Conservation (phyloP, 2,797 vertebrate genomes). For the Cossypha polioptera region DNA sequence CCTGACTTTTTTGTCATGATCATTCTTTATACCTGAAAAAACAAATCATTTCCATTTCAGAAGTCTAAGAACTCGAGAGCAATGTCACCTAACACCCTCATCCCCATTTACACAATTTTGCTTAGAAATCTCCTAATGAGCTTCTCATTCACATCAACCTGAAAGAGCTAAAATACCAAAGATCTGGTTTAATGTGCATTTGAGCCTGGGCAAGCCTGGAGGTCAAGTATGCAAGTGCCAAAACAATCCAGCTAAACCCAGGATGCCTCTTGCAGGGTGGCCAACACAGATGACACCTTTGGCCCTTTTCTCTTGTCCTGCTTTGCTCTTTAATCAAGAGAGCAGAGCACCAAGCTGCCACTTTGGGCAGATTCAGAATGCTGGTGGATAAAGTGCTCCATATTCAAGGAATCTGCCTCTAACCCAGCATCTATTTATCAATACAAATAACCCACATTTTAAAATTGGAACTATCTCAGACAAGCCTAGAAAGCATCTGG, state of each 20-base stretch:
- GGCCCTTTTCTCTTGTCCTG: accelerated
- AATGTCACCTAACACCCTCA: background rate
- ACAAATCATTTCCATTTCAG: background rate
- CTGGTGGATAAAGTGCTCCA: background rate
- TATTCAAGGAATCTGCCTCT: background rate
- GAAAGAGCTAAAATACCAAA: background rate
- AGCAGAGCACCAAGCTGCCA: background rate
- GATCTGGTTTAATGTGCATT: background rate
- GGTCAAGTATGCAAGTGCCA: background rate
- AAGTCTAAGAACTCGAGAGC: background rate
- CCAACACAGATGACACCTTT: accelerated
- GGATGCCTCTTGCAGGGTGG: background rate
- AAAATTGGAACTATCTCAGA: background rate
- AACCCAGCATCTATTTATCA: background rate
- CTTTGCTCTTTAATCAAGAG: background rate
- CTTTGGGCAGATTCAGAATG: background rate
- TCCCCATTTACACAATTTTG: background rate
- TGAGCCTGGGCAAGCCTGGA: background rate
- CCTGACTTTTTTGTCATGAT: background rate
- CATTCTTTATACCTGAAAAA: background rate
- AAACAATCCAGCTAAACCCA: background rate
- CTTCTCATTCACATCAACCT: background rate
- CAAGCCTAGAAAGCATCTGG: background rate
- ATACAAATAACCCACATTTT: background rate
- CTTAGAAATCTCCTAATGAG: background rate